A percentile compares a stretch with the other conserved stretches of the same genome.
Evolutionary conservation across 2,888 invertebrate species (phyloP).

Genomic region (Dicyrtomina minuta): DNA sequence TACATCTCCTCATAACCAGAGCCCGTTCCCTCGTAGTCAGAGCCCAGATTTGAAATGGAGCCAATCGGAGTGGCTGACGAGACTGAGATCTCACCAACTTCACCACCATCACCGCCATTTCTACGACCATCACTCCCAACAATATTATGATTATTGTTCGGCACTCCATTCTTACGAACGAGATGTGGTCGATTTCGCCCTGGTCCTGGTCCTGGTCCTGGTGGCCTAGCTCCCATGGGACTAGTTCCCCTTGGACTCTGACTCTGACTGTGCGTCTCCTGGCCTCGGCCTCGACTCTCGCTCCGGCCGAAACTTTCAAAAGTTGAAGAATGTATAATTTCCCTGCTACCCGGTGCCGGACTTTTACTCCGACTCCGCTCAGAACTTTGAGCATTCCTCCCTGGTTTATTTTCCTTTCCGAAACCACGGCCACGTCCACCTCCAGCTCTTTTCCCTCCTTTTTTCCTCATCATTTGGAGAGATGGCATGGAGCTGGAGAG

Average conservation of each 20-base stretch:
- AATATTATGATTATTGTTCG: neutral
- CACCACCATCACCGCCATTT: constrained; percentile 11
- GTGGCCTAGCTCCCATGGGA: too few species aligned
- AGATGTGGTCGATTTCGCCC: neutral
- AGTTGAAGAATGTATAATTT: neutral
- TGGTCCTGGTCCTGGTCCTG: neutral
- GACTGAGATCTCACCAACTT: neutral
- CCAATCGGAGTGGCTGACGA: neutral
- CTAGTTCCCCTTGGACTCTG: neutral
- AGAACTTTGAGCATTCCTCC: neutral
- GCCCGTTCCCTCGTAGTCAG: too few species aligned
- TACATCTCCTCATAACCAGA: neutral
- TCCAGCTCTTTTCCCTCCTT: neutral
- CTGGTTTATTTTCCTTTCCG: too few species aligned
- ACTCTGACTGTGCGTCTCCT: neutral
- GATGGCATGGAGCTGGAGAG: constrained; percentile 31
- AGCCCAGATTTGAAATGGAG: neutral
- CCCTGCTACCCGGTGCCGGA: neutral
- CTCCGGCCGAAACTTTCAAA: neutral
- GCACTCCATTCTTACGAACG: constrained; percentile 9
- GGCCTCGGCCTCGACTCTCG: neutral
- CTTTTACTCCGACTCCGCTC: constrained; percentile 1
- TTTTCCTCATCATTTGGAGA: constrained; percentile 35
- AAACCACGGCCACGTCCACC: too few species aligned
- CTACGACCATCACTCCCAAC: neutral